Evolutionary conservation across 1,140 invertebrate genomes (phyloP).

Genomic region (Berghia stephanieae): DNA sequence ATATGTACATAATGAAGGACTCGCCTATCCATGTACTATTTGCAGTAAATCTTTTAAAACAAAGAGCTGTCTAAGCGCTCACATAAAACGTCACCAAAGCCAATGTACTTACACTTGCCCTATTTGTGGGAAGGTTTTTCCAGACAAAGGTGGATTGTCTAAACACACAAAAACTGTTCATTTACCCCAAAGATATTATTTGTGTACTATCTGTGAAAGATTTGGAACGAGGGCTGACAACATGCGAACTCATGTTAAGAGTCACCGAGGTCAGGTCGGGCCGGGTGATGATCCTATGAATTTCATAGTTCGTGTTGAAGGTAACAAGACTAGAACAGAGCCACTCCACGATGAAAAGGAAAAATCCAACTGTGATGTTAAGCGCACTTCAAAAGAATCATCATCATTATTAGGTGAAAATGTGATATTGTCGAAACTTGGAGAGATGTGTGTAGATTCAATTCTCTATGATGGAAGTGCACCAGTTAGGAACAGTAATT

Average conservation of each 20-base stretch:
- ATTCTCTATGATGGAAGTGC: no score
- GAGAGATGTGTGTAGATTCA: no score
- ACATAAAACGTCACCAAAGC: conserved; percentile 30
- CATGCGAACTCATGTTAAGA: conserved; percentile 22
- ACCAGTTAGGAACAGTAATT: no score
- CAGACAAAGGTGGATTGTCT: conserved; percentile 21
- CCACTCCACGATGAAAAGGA: no score
- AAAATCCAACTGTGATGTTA: no score
- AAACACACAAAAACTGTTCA: conserved; percentile 22
- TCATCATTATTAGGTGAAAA: no score
- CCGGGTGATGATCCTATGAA: not conserved
- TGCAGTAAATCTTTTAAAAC: conserved; percentile 22
- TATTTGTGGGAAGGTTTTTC: conserved; percentile 26
- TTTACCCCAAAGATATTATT: not conserved
- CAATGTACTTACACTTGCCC: conserved; percentile 28
- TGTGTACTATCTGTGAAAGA: conserved; percentile 18
- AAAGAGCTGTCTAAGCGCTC: conserved; percentile 17
- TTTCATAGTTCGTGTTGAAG: no score
- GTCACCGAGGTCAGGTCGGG: not conserved
- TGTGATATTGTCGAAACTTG: no score
- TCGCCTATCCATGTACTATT: conserved; percentile 21
- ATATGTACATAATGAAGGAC: conserved; percentile 25
- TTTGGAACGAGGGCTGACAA: conserved; percentile 12
- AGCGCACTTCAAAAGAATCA: no score
- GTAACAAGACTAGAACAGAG: no score